Evolutionary conservation across 2,888 invertebrate species (phyloP).

Genomic region (Eupelmus urozonus): DNA sequence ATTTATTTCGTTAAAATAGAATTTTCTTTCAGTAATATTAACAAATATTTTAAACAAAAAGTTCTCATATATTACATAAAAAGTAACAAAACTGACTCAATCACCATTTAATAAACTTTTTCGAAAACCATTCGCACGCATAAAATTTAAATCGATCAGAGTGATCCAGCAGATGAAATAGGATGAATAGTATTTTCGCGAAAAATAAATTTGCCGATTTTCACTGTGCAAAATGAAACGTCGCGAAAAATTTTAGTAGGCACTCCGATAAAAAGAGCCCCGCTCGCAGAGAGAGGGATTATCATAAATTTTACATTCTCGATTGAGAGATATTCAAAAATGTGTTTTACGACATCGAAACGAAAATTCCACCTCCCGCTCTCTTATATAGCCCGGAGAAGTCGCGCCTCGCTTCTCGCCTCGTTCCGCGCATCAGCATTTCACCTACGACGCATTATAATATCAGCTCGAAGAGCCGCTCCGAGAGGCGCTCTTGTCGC

Average conservation of each 20-base stretch:
- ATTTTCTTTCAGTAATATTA: too few species aligned
- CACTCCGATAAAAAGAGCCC: background rate
- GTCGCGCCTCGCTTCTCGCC: background rate
- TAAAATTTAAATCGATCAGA: too few species aligned
- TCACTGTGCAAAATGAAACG: background rate
- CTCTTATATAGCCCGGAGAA: background rate
- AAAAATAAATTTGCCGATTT: background rate
- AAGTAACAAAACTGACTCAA: too few species aligned
- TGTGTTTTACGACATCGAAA: background rate
- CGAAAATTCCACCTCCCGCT: conserved; percentile 7
- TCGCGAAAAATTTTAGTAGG: too few species aligned
- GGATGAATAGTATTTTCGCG: too few species aligned
- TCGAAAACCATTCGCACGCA: too few species aligned
- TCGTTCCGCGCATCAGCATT: background rate
- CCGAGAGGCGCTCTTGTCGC: background rate
- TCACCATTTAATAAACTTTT: too few species aligned
- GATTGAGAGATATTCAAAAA: conserved; percentile 20
- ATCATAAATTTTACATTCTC: conserved; percentile 26
- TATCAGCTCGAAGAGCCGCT: background rate
- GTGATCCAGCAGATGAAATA: too few species aligned
- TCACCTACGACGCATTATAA: background rate
- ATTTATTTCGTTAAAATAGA: too few species aligned
- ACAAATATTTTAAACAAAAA: too few species aligned
- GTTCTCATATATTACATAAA: too few species aligned
- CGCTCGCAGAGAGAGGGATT: conserved; percentile 1